Conservation (phyloP, 2,797 vertebrate species). For the Oreortyx pictus region DNA sequence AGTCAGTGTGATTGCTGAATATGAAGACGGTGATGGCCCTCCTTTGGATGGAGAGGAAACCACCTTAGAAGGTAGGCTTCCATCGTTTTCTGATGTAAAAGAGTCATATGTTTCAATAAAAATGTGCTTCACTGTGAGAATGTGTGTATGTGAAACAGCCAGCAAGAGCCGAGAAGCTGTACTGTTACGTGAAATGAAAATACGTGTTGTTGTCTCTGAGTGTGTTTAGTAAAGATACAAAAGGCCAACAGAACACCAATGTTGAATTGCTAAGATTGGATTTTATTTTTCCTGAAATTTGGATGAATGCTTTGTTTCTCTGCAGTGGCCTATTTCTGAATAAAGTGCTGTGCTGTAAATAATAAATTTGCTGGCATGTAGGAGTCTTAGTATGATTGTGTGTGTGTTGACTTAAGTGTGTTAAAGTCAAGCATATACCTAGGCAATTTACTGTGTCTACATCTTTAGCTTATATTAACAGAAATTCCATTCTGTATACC, state of each 20-base stretch:
- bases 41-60: slow-evolving; percentile 87
- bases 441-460: neutral
- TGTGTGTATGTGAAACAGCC: neutral
- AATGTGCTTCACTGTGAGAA: neutral
- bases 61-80: slow-evolving; percentile 87
- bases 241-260: neutral
- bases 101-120: neutral
- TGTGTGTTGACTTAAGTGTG: neutral
- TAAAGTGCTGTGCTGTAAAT: neutral
- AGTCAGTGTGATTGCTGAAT: slow-evolving; percentile 89
- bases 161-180: neutral
- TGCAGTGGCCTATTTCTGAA: neutral
- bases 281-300: neutral
- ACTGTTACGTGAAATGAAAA: neutral
- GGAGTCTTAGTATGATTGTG: neutral
- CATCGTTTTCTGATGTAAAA: neutral
- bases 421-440: neutral
- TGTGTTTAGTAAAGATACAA: neutral
- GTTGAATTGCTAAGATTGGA: neutral
- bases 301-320: neutral
- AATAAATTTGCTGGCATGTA: neutral
- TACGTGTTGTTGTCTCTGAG: neutral
- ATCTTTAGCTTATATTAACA: neutral
- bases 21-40: slow-evolving; percentile 87
- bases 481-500: neutral